These are phyloP conservation scores for Lapara coniferarum DNA, from an alignment of 2,888 invertebrate genomes.

Conservation along the genomic window DNA sequence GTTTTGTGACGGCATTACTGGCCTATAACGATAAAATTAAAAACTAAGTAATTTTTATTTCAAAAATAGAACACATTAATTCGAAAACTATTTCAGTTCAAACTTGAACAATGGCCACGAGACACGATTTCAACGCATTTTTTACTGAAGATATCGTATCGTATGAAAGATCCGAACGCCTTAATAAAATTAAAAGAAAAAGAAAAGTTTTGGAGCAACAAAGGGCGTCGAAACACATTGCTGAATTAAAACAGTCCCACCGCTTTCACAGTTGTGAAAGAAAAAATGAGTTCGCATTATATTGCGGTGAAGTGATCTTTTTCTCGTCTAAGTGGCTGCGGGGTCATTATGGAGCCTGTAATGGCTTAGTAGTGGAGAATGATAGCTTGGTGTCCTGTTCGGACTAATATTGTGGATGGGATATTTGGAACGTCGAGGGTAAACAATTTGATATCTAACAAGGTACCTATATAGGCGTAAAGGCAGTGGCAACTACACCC, in stretches of 20 bases:
- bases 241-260: constrained; percentile 39
- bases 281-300: constrained; percentile 21
- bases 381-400: background rate
- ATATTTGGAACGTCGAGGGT: background rate
- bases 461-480: background rate
- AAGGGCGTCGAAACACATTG: constrained; percentile 81
- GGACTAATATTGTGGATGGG: background rate
- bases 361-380: background rate
- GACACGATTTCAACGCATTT: constrained; percentile 1
- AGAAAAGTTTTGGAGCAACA: constrained; percentile 71
- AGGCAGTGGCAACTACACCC: background rate
- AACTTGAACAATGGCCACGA: background rate
- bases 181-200: constrained; percentile 75
- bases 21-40: background rate
- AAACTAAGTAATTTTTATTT: background rate
- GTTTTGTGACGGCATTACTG: background rate
- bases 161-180: constrained; percentile 53
- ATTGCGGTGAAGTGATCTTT: constrained; percentile 2
- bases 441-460: background rate
- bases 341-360: background rate
- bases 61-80: background rate
- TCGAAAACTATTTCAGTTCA: background rate
- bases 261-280: constrained; percentile 9
- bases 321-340: constrained; percentile 1
- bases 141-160: constrained; percentile 16